A percentile compares a stretch with the other conserved stretches of the same genome.
phyloP scores from a whole-genome alignment of 2,797 vertebrate genomes.

The Tokudaia tokunoshimensis region DNA sequence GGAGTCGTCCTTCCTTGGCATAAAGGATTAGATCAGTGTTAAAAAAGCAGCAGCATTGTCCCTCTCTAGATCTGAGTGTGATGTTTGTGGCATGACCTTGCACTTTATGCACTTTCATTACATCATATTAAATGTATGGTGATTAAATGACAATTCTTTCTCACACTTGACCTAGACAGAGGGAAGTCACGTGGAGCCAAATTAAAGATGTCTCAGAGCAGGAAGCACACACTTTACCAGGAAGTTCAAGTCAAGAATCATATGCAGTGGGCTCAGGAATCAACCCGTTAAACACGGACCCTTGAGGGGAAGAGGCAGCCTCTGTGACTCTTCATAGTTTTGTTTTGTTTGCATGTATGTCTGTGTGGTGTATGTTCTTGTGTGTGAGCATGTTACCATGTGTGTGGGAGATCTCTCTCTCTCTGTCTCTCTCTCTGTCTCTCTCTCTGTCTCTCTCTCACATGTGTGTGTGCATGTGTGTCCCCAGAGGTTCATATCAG shows the following conservation, averaged over 20 bases:
- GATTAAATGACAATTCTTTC: background rate
- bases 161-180: constrained; percentile 50
- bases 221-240: constrained; percentile 48
- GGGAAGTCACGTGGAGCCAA: constrained; percentile 42
- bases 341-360: background rate
- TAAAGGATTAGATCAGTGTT: background rate
- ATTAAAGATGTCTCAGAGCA: constrained; percentile 39
- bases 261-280: background rate
- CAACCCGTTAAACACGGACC: background rate
- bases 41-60: background rate
- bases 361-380: background rate
- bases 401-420: background rate
- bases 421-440: no score
- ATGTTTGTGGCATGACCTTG: background rate
- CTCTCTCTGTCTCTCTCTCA: no score
- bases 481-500: background rate
- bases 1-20: background rate
- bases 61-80: background rate
- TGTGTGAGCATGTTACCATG: background rate
- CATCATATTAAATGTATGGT: background rate
- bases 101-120: background rate
- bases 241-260: constrained; percentile 33
- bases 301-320: background rate
- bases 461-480: background rate
- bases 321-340: background rate